Evolutionary conservation across 2,113 vertebrate species (phyloP), one percentile per base, ranked within the genome.

Genomic region (Grammomys surdaster): DNA sequence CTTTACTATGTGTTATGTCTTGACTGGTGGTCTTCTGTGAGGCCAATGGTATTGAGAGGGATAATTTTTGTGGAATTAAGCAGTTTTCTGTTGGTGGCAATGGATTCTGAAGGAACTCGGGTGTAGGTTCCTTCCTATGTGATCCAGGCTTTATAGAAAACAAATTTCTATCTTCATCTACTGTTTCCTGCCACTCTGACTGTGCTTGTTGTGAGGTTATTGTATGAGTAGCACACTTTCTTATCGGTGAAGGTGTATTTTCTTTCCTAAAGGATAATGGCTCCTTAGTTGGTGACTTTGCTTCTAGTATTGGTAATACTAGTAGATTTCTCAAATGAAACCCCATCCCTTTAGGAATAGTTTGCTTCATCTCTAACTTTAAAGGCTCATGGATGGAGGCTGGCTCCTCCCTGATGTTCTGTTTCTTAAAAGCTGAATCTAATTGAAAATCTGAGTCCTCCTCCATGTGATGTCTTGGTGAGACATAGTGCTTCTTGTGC

Each of bases 21-120:
- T 97, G 54, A 94, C 33, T 91, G 51, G 72, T 86, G 13, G 6
- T 89, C 73, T 88, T 87, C 86, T 89, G 67, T 28, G 96, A 89
- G 24, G 33, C 14, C 16, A 91, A 36, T 56, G 73, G 48, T 26
- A 95, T 82, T 91, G 75, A 72, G 69, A 33, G n/a, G 46, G 36
- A 43, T 3, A 2, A 43, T 13, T 77, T 51, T 67, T 94, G 75
- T 31, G 65, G 19, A 92, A 51, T 88, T 9, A 22, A 88, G 3
- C 80, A 73, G 24, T 92, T 92, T 72, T 96, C 56, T 77, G 93
- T 76, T 22, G 70, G 1, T 58, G 65, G 13, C 65, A 75, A 70
- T 70, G 54, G 63, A 58, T 92, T 69, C 73, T 90, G 43, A 40
- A 90, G 43, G 89, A 81, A 75, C 7, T 46, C 9, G 43, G 43